Evolutionary conservation across 2,797 vertebrate genomes (phyloP).

Genomic region (Tiaroga cobitis): DNA sequence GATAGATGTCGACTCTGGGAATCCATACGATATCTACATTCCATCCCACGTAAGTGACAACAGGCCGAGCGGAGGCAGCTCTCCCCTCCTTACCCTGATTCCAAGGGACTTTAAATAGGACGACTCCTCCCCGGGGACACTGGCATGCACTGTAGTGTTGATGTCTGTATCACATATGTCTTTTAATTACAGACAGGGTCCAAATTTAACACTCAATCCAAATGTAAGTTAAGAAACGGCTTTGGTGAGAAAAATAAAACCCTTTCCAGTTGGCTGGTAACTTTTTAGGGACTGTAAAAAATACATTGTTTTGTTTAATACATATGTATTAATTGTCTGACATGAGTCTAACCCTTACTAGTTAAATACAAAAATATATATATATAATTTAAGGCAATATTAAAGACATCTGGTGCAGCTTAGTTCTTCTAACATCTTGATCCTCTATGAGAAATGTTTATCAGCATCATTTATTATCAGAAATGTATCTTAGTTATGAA

Average conservation of each 20-base stretch:
- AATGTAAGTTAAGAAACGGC: background rate
- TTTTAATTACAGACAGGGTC: constrained; percentile 36
- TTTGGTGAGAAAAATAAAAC: background rate
- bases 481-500: background rate
- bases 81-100: constrained; percentile 42
- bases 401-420: background rate
- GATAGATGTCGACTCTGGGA: constrained; percentile 97
- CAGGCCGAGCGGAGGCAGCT: constrained; percentile 36
- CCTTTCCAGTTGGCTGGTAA: background rate
- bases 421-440: background rate
- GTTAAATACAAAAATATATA: background rate
- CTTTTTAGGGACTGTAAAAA: background rate
- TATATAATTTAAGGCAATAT: background rate
- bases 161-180: constrained; percentile 28
- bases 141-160: constrained; percentile 4
- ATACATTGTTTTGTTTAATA: background rate
- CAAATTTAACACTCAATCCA: constrained; percentile 32
- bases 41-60: constrained; percentile 91
- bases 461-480: background rate
- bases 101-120: constrained; percentile 22
- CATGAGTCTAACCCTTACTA: background rate
- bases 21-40: constrained; percentile 98
- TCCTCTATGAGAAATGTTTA: background rate
- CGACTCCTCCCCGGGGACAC: constrained; percentile 24
- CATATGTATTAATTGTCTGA: background rate